These are phyloP conservation scores for Hybognathus amarus DNA, from an alignment of 2,797 vertebrate species.

Conservation along the genomic window DNA sequence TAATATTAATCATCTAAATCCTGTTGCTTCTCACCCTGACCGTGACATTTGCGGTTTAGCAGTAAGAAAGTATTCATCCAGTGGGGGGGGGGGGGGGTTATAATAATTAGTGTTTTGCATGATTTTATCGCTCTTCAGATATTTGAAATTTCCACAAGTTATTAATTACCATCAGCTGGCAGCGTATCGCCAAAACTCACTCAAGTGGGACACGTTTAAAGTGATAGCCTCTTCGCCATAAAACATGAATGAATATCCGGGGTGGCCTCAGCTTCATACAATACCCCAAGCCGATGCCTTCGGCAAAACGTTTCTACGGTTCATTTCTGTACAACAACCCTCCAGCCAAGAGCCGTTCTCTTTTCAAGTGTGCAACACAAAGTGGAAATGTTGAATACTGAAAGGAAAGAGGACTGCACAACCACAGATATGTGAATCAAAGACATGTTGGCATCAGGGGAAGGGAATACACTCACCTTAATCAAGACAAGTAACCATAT, in stretches of 20 bases:
- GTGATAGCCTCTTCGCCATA: slow-evolving; percentile 62
- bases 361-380: slow-evolving; percentile 75
- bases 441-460: slow-evolving; percentile 68
- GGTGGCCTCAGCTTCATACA: slow-evolving; percentile 73
- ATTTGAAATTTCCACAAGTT: slow-evolving; percentile 73
- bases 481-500: slow-evolving; percentile 77
- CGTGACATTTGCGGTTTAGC: slow-evolving; percentile 71
- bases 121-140: slow-evolving; percentile 76
- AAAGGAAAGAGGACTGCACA: slow-evolving; percentile 70
- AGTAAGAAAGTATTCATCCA: slow-evolving; percentile 65
- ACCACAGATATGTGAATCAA: slow-evolving; percentile 72
- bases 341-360: slow-evolving; percentile 70
- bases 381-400: slow-evolving; percentile 76
- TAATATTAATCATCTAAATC: slow-evolving; percentile 51
- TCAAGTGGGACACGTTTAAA: slow-evolving; percentile 70
- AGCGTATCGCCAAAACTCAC: slow-evolving; percentile 61
- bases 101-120: slow-evolving; percentile 77
- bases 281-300: slow-evolving; percentile 73
- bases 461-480: slow-evolving; percentile 75
- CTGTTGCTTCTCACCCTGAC: slow-evolving; percentile 65
- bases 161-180: slow-evolving; percentile 74
- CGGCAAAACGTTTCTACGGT: slow-evolving; percentile 73
- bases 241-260: slow-evolving; percentile 77
- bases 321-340: slow-evolving; percentile 72
- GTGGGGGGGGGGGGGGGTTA: slow-evolving; percentile 34